These are phyloP conservation scores for Ardeotis arabs DNA, from an alignment of 2,113 vertebrate genomes.

Conservation along the genomic window DNA sequence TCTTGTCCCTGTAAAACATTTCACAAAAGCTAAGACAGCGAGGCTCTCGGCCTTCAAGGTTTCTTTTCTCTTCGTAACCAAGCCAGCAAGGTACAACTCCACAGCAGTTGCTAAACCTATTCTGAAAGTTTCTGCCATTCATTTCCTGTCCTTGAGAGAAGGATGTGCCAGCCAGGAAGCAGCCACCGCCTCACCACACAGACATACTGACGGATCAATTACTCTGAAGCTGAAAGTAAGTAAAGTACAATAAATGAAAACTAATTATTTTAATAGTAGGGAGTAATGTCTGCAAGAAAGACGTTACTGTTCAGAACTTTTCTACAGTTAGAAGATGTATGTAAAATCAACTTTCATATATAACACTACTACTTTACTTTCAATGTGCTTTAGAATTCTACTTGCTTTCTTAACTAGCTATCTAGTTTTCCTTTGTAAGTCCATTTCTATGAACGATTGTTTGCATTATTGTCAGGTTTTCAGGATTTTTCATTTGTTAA, in stretches of 20 bases:
- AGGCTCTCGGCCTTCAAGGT: not conserved
- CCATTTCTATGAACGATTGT: not conserved
- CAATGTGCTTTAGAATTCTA: not conserved
- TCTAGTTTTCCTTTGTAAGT: not conserved
- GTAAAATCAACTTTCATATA: not conserved
- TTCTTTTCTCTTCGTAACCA: not conserved
- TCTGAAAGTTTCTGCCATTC: not conserved
- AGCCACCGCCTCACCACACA: not conserved
- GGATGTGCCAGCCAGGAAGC: not conserved
- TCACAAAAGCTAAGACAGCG: not conserved
- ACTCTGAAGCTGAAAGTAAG: not conserved
- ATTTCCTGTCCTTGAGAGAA: not conserved
- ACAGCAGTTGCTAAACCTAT: not conserved
- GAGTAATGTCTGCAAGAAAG: not conserved
- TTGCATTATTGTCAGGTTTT: not conserved
- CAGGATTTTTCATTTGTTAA: not conserved
- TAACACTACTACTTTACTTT: not conserved
- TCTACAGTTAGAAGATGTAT: not conserved
- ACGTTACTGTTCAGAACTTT: not conserved
- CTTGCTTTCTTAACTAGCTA: not conserved
- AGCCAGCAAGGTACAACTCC: not conserved
- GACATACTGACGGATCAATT: not conserved
- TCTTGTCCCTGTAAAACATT: not conserved
- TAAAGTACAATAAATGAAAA: not conserved
- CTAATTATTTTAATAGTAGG: not conserved